Base-by-base conservation (phyloP, 2,797 vertebrate species). In the Amniataba percoides region DNA sequence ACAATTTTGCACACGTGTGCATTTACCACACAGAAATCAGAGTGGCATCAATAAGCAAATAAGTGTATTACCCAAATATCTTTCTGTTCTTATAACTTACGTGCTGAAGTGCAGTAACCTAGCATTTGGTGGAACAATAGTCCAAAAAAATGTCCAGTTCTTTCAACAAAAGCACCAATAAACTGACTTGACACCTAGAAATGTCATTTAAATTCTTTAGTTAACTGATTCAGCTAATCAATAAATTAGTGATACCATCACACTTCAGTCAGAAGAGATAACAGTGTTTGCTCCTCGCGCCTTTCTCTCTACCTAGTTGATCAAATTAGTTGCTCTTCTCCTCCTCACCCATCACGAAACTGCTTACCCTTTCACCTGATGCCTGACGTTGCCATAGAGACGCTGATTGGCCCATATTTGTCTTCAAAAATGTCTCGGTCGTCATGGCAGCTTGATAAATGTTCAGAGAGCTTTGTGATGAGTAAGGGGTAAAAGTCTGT, bases 301-400 rank as follows among this genome's bases (percentile, higher is more conserved):
- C 48, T 81, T 64, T 78, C 73, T 65, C 70, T 62, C 84, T 69
- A 57, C 40, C 43, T 55, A 65, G 57, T 81, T 89, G 81, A 91
- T 91, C 87, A 87, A 87, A 91, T 90, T 80, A 84, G 67, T 59
- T 73, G 61, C 79, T 77, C 58, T 82, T 56, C 61, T 74, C 65
- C 72, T 87, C 66, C 76, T 75, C 31, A 53, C 67, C 76, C 83
- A 79, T 86, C 85, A 68, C 11, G 36, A 82, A 83, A 74, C 74
- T 74, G 68, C 87, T 90, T 81, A 88, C 80, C 85, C 87, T 92
- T 88, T 92, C 87, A 92, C 85, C 89, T 83, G 82, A 88, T 86
- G 88, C 89, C 87, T 93, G 90, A 80, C 9, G 91, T 95, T 93
- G 75, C 91, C 93, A 88, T 95, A 84, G 94, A 73, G 84, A 95